These are phyloP conservation scores for Lasiurus borealis DNA, from an alignment of 2,113 vertebrate genomes.

Conservation along the genomic window DNA sequence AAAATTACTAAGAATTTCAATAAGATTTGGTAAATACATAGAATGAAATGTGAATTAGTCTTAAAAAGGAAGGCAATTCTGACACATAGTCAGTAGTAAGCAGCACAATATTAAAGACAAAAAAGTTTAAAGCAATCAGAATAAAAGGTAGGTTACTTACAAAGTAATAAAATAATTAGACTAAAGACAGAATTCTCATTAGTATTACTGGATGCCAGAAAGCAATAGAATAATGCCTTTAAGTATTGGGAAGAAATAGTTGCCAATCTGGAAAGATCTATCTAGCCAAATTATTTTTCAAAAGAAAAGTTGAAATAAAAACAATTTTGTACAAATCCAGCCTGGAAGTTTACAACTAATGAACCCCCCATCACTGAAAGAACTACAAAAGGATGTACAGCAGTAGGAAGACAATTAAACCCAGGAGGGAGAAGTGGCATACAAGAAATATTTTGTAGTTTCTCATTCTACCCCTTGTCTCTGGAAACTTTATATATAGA, in stretches of 20 bases:
- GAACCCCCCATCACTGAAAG: not conserved
- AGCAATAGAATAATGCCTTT: not conserved
- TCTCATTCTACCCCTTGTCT: not conserved
- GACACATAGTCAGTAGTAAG: not conserved
- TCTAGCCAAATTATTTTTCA: not conserved
- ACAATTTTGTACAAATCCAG: not conserved
- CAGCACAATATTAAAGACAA: not conserved
- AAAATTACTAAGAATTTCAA: not conserved
- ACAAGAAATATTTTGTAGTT: not conserved
- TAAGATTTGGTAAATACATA: not conserved
- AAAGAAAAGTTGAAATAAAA: not conserved
- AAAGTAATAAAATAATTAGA: not conserved
- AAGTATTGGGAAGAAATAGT: not conserved
- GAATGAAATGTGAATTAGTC: not conserved
- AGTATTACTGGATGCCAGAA: not conserved
- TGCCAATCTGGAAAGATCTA: not conserved
- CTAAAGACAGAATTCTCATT: not conserved
- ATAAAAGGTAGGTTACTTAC: not conserved
- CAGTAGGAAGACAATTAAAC: not conserved
- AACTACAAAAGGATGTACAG: not conserved
- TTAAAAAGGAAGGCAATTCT: conserved; percentile 13
- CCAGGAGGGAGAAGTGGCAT: not conserved
- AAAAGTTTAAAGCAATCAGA: not conserved
- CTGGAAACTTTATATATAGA: not conserved
- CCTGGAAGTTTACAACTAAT: not conserved